Evolutionary conservation across 2,888 invertebrate species (phyloP).

Genomic region (Thymelicus lineola): DNA sequence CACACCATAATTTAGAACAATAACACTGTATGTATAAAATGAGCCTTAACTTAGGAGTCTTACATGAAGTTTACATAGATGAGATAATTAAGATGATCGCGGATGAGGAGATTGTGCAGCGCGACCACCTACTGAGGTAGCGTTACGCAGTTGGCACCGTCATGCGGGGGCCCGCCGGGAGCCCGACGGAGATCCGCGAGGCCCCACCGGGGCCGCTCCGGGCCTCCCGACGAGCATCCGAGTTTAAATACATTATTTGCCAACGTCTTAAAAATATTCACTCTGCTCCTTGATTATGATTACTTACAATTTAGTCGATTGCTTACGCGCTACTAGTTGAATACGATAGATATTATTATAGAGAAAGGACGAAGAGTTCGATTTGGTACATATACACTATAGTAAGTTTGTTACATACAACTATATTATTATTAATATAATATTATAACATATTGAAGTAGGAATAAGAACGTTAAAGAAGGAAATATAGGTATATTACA

Average conservation of each 20-base stretch:
- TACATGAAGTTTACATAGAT: constrained; percentile 47
- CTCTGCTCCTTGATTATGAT: constrained; percentile 53
- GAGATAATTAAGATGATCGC: constrained; percentile 48
- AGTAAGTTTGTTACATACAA: constrained; percentile 14
- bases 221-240: constrained; percentile 51
- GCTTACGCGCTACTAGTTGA: constrained; percentile 36
- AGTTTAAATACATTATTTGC: constrained; percentile 46
- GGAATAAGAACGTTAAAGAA: constrained; percentile 9
- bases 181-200: constrained; percentile 1
- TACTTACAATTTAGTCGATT: constrained; percentile 27
- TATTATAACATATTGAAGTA: constrained; percentile 11
- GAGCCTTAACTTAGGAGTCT: constrained; percentile 49
- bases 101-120: constrained; percentile 36
- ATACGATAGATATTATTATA: constrained; percentile 13
- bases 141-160: constrained; percentile 27
- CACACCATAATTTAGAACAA: constrained; percentile 40
- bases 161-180: constrained; percentile 36
- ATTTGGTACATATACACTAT: constrained; percentile 11
- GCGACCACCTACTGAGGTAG: constrained; percentile 30
- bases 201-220: background rate
- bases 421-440: background rate
- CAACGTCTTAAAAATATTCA: constrained; percentile 58
- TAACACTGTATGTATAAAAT: constrained; percentile 33
- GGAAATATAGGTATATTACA: constrained; percentile 29
- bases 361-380: constrained; percentile 14